These are phyloP conservation scores for Sabatieria punctata DNA, from an alignment of 2,888 invertebrate species.

Conservation along the genomic window DNA sequence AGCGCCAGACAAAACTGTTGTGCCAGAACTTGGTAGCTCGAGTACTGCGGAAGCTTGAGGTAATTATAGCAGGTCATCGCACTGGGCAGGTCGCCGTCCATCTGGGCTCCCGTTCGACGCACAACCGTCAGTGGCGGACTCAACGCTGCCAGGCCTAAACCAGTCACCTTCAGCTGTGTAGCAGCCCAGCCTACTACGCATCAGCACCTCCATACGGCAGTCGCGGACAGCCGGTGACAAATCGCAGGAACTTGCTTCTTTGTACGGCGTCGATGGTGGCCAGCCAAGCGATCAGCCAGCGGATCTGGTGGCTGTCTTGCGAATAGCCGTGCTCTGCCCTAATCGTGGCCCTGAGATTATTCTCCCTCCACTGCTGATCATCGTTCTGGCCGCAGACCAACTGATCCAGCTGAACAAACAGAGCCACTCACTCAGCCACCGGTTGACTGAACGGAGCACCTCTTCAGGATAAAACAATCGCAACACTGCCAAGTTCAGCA, in stretches of 20 bases:
- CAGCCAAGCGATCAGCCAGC: constrained; percentile 51
- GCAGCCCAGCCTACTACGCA: too few relatives aligned
- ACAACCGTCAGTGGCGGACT: constrained; percentile 93
- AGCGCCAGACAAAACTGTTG: too few relatives aligned
- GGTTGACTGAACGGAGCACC: too few relatives aligned
- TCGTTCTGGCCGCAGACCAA: constrained; percentile 46
- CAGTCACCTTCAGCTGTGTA: too few relatives aligned
- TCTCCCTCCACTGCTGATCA: too few relatives aligned
- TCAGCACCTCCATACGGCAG: constrained; percentile 97
- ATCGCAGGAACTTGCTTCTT: constrained; percentile 87
- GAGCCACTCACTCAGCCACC: too few relatives aligned
- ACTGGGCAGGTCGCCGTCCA: too few relatives aligned
- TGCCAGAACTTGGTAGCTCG: constrained; percentile 57
- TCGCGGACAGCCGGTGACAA: constrained; percentile 92
- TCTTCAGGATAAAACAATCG: constrained; percentile 86
- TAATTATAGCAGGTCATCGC: constrained; percentile 99
- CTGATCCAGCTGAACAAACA: constrained; percentile 38
- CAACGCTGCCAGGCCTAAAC: too few relatives aligned
- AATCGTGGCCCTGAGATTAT: too few relatives aligned
- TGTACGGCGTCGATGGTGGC: constrained; percentile 32
- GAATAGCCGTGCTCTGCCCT: constrained; percentile 98
- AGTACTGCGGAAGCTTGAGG: constrained; percentile 93
- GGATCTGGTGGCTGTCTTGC: constrained; percentile 79
- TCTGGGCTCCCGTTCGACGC: constrained; percentile 50
- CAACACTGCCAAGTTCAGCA: constrained; percentile 72